Evolutionary conservation across 2,113 vertebrate genomes (phyloP).

Genomic region (Heterotilapia buettikoferi): DNA sequence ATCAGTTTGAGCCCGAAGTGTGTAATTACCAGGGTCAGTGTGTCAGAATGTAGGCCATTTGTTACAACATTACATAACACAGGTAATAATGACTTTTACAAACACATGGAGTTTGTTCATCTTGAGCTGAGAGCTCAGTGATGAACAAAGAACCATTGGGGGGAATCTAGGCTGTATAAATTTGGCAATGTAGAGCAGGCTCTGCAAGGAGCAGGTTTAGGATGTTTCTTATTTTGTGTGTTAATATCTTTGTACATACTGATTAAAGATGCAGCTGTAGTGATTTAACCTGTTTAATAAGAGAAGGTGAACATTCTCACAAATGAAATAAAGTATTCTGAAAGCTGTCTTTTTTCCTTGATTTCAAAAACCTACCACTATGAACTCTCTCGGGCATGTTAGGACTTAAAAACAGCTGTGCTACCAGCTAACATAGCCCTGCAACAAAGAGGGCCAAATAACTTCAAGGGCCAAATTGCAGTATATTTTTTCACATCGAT

Average conservation of each 20-base stretch:
- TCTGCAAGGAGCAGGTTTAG: conserved; percentile 66
- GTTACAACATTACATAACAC: neutral
- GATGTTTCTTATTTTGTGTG: conserved; percentile 60
- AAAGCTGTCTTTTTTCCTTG: neutral
- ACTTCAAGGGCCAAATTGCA: neutral
- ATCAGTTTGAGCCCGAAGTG: neutral
- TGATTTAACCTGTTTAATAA: conserved; percentile 67
- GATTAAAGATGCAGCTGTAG: conserved; percentile 72
- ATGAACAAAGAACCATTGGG: conserved; percentile 44
- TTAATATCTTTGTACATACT: conserved; percentile 81
- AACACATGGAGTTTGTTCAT: neutral
- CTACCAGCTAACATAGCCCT: neutral
- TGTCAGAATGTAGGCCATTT: neutral
- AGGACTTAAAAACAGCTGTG: neutral
- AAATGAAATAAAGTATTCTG: conserved; percentile 76
- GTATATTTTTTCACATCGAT: neutral
- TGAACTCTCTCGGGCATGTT: neutral
- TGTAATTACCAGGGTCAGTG: neutral
- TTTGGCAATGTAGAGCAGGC: conserved; percentile 68
- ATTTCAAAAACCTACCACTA: neutral
- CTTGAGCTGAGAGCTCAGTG: neutral
- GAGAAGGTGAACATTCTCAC: conserved; percentile 54
- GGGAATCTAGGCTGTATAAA: conserved; percentile 67
- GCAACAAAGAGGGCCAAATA: neutral
- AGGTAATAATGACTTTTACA: conserved; percentile 1